Percentiles rank a stretch among this genome's conserved stretches.
Conservation (phyloP, 2,113 vertebrate genomes). For the Hippocampus mohnikei region DNA sequence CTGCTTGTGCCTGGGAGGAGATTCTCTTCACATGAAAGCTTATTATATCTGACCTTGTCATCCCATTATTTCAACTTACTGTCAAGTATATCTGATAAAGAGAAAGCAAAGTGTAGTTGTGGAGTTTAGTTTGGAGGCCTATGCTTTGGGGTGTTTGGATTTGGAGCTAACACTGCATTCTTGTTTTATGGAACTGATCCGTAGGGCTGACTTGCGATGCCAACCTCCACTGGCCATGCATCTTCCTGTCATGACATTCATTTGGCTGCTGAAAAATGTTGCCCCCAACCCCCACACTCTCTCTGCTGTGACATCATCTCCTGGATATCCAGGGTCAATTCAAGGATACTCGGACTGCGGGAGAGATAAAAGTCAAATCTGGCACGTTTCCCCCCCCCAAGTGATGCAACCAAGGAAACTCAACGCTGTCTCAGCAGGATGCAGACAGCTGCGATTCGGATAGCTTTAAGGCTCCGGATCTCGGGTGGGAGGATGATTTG, state of each 20-base stretch:
- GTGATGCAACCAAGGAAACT: conserved; percentile 37
- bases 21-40: not conserved
- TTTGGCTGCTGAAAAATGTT: conserved; percentile 14
- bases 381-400: conserved; percentile 22
- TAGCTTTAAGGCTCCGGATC: conserved; percentile 18
- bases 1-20: not conserved
- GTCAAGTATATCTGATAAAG: not conserved
- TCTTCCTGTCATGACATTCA: conserved; percentile 14
- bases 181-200: conserved; percentile 8
- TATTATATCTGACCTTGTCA: not conserved
- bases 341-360: conserved; percentile 25
- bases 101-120: not conserved
- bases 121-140: not conserved
- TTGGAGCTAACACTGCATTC: not conserved
- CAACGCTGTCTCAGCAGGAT: conserved; percentile 30
- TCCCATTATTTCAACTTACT: not conserved
- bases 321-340: conserved; percentile 31
- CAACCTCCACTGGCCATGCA: conserved; percentile 5
- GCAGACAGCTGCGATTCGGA: conserved; percentile 29
- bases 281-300: not conserved
- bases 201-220: not conserved
- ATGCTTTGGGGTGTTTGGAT: not conserved
- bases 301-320: conserved; percentile 19
- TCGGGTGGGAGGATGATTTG: conserved; percentile 15
- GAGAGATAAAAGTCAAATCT: conserved; percentile 1